Conservation (phyloP, 2,113 vertebrate species). For the Phylloscopus whistleri region DNA sequence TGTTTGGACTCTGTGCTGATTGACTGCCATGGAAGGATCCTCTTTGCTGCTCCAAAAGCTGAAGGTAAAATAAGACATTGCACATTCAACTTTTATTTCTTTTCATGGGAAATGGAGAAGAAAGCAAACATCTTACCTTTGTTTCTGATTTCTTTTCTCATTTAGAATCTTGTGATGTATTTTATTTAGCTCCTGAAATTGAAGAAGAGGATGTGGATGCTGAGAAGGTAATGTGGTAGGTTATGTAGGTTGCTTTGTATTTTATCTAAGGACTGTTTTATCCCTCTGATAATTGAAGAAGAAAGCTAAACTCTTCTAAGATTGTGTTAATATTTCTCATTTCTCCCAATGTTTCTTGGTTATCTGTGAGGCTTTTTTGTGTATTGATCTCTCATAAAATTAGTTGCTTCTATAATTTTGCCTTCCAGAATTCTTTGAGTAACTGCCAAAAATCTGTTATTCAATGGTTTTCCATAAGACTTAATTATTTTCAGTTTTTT, state of each 20-base stretch:
- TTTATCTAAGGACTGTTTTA: neutral
- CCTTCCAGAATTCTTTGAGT: neutral
- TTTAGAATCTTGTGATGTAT: conserved; percentile 77
- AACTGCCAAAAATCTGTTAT: neutral
- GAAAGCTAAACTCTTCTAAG: neutral
- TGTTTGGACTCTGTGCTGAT: conserved; percentile 84
- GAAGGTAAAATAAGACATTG: conserved; percentile 69
- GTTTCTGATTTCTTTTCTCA: conserved; percentile 16
- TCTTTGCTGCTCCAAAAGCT: conserved; percentile 78
- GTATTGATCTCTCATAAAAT: neutral
- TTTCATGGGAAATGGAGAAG: neutral
- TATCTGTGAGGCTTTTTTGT: neutral
- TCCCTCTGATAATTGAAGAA: neutral
- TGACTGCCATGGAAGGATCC: conserved; percentile 77
- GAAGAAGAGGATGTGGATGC: conserved; percentile 80
- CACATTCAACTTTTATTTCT: neutral
- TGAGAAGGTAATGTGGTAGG: conserved; percentile 81
- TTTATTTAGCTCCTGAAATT: conserved; percentile 88
- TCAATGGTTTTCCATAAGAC: neutral
- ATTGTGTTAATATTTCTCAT: neutral
- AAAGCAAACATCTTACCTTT: conserved; percentile 1
- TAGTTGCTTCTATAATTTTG: neutral
- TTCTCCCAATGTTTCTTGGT: neutral
- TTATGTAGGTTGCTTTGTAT: neutral
- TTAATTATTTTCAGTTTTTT: neutral